Base-by-base conservation (phyloP, 2,888 invertebrate species). In the Yponomeuta cagnagella region DNA sequence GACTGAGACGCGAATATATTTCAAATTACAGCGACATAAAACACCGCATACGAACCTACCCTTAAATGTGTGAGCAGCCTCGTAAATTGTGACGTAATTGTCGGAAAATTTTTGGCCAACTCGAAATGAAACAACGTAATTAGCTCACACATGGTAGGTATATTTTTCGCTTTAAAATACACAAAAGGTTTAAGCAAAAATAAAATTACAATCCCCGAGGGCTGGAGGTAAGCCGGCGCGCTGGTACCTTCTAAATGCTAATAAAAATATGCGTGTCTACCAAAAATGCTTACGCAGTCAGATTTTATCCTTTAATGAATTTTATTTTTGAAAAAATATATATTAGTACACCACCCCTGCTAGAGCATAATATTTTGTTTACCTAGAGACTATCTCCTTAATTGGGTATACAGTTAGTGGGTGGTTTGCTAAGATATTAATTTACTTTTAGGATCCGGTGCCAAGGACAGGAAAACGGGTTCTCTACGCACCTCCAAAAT, bases 11-110 rank as follows among this genome's bases (percentile, higher is more conserved):
- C 52, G 15, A 15, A 58, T 58, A 58, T 12, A 58, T 58, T 58
- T 58, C 52, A 58, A 58, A 58, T 58, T 58, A 58, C 52, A 58
- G 52, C 52, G 52, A 58, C 52, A 58, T 58, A 58, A 58, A 58
- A 15, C 52, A 12, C 52, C 52, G 15, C 52, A 58, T 58, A 58
- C 52, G 52, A 58, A 58, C 52, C 52, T 15, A 5, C 52, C 52
- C 52, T 58, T 15, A 58, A 58, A 58, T 58, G 52, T 58, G 52
- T 58, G 52, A 58, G 52, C 15, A 58, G 52, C 4, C 12, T 58
- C 52, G 52, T 58, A 58, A 58, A 58, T 58, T 58, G 52, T 58
- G 52, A 58, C 52, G 12, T 4, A 58, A 58, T 58, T 15, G 52
- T 58, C 52, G 52, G 52, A 58, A 58, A 58, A 58, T 58, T 58